Evolutionary conservation across 2,113 vertebrate genomes (phyloP).

Genomic region (Dinomys branickii): DNA sequence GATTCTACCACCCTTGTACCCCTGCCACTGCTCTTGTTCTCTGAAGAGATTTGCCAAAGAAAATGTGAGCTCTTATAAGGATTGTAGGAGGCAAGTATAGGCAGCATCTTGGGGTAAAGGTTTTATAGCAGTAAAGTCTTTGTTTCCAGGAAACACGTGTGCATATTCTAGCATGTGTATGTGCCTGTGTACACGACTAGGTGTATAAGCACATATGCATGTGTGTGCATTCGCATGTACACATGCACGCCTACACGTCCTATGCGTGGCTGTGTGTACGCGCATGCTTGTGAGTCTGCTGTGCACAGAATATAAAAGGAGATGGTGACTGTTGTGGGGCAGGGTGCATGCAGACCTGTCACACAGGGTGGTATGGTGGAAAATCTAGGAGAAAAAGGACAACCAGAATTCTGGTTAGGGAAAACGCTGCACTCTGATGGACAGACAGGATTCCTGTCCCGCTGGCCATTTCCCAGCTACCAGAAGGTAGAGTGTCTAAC

Average conservation of each 20-base stretch:
- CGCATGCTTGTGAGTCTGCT: background rate
- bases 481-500: background rate
- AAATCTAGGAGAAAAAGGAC: background rate
- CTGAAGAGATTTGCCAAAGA: background rate
- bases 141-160: background rate
- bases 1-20: background rate
- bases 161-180: fast-evolving
- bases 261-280: background rate
- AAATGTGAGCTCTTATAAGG: conserved; percentile 34
- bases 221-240: background rate
- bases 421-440: background rate
- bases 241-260: background rate
- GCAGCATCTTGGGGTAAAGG: no score
- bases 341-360: background rate
- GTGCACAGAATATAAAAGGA: background rate
- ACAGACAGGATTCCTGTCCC: background rate
- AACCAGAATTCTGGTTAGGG: background rate
- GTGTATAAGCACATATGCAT: no score
- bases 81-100: background rate
- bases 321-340: background rate
- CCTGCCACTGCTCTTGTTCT: background rate
- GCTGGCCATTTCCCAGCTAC: background rate
- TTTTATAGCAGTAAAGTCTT: background rate
- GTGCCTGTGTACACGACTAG: background rate
- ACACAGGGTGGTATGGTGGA: background rate